Conservation (phyloP, 2,888 invertebrate genomes). For the Lochmaea crataegi region DNA sequence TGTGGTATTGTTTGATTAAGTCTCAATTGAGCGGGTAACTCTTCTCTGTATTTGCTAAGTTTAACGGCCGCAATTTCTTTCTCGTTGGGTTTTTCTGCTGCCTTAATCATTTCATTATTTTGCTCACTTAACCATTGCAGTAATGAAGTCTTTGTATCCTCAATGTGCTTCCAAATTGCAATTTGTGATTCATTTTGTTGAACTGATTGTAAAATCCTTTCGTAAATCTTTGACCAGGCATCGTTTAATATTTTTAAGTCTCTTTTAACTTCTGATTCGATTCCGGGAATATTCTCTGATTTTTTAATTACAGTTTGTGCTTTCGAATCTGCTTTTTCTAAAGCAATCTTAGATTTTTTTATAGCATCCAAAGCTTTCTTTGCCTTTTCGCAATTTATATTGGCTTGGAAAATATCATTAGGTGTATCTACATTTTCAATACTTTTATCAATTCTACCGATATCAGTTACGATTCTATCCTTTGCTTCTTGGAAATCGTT, state of each 20-base stretch:
- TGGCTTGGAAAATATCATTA: constrained; percentile 79
- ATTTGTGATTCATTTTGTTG: constrained; percentile 89
- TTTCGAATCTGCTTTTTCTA: constrained; percentile 84
- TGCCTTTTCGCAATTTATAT: constrained; percentile 77
- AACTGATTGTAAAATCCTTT: constrained; percentile 77
- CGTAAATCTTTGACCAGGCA: constrained; percentile 78
- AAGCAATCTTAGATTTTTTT: constrained; percentile 77
- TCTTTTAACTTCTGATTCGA: constrained; percentile 71
- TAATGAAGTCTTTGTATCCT: constrained; percentile 85
- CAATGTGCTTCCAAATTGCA: constrained; percentile 93
- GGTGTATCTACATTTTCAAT: constrained; percentile 75
- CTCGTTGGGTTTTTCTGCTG: constrained; percentile 82
- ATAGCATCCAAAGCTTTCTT: constrained; percentile 81
- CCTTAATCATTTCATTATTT: constrained; percentile 79
- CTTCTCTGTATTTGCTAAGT: constrained; percentile 86
- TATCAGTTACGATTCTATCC: constrained; percentile 76
- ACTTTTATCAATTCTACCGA: constrained; percentile 76
- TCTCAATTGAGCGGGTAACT: constrained; percentile 81
- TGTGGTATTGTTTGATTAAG: constrained; percentile 81
- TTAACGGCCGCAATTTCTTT: constrained; percentile 83
- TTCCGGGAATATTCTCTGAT: constrained; percentile 75
- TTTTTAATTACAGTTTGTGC: constrained; percentile 78
- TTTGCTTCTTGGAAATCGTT: constrained; percentile 81
- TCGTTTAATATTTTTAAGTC: constrained; percentile 74
- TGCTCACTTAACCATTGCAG: constrained; percentile 87